phyloP scores from a whole-genome alignment of 2,888 invertebrate genomes.

The Drosophila acutilabella region DNA sequence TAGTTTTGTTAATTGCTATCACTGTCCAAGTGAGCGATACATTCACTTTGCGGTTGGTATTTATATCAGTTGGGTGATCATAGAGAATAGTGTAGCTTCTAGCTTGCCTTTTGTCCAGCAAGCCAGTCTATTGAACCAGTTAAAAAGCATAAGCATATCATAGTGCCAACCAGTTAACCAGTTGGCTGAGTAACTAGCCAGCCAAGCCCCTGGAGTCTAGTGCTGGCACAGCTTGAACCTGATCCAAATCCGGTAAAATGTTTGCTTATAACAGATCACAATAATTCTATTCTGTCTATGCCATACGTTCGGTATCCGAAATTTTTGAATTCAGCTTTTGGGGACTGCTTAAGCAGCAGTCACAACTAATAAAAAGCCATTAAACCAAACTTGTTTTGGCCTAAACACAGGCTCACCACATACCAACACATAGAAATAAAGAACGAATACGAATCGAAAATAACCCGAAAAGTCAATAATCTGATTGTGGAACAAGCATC shows the following conservation, averaged over 20 bases:
- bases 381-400: constrained; percentile 76
- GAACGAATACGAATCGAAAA: constrained; percentile 37
- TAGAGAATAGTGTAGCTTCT: constrained; percentile 24
- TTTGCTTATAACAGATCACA: constrained; percentile 26
- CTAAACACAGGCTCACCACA: constrained; percentile 68
- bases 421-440: constrained; percentile 62
- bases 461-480: constrained; percentile 72
- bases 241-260: constrained; percentile 6
- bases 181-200: constrained; percentile 28
- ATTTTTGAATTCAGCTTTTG: constrained; percentile 9
- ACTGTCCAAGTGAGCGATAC: background rate
- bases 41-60: constrained; percentile 26
- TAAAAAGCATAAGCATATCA: constrained; percentile 64
- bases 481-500: constrained; percentile 64
- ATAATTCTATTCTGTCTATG: no score
- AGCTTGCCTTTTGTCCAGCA: constrained; percentile 19
- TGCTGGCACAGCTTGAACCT: constrained; percentile 45
- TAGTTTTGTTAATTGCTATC: constrained; percentile 19
- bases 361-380: constrained; percentile 75
- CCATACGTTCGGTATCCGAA: constrained; percentile 9
- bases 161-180: constrained; percentile 55
- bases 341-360: constrained; percentile 11
- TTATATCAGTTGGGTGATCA: constrained; percentile 27
- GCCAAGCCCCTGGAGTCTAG: constrained; percentile 27
- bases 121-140: constrained; percentile 49